Percentiles rank a stretch among this genome's conserved stretches.
Evolutionary conservation across 1,140 invertebrate species (phyloP).

Genomic region (Drosophila oshimai): DNA sequence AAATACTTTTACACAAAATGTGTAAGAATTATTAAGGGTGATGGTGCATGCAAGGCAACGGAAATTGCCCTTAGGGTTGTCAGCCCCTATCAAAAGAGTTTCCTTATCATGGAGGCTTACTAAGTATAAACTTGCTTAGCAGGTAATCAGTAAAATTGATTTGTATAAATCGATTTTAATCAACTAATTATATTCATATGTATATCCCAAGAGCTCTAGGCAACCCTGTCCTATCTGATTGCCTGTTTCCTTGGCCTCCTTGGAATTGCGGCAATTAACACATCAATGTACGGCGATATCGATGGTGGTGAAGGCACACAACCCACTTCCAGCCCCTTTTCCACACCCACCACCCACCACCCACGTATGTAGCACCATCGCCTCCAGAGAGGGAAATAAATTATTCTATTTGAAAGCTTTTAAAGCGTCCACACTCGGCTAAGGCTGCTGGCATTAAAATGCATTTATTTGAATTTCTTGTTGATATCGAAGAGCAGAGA

Average conservation of each 20-base stretch:
- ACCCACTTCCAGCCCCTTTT: not conserved
- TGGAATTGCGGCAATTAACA: constrained; percentile 43
- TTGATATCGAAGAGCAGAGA: constrained; percentile 34
- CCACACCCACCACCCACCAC: no score
- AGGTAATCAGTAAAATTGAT: not conserved
- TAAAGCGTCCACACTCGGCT: constrained; percentile 42
- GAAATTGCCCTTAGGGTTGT: constrained; percentile 51
- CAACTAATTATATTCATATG: not conserved
- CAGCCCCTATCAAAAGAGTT: not conserved
- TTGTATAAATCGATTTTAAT: not conserved
- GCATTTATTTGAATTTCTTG: constrained; percentile 59
- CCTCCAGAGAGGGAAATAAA: constrained; percentile 44
- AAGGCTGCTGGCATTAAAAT: constrained; percentile 44
- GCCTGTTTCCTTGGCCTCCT: constrained; percentile 46
- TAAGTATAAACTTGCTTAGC: not conserved
- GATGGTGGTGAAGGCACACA: constrained; percentile 2
- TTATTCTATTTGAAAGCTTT: constrained; percentile 56
- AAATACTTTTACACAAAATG: constrained; percentile 52
- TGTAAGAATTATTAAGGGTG: constrained; percentile 41
- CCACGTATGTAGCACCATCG: not conserved
- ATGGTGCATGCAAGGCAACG: constrained; percentile 48
- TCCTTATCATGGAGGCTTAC: not conserved
- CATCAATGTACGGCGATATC: constrained; percentile 34
- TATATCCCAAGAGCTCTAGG: not conserved
- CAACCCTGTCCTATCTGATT: constrained; percentile 27